Base-by-base conservation (phyloP, 2,888 invertebrate genomes). In the Acanthosoma haemorrhoidale region DNA sequence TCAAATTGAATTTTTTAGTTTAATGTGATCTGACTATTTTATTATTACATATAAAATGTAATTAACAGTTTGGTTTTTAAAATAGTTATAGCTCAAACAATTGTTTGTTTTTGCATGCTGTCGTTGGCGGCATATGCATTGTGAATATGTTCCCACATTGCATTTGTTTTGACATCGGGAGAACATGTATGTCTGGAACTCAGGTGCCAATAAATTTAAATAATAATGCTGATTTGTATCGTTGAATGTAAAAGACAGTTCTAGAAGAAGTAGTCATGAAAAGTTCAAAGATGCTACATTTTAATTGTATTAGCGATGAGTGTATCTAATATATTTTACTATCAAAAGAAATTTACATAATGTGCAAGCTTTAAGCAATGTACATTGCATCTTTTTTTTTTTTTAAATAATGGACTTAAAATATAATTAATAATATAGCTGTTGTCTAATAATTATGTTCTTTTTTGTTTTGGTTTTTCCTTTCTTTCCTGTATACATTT, bases 281-380 rank as follows among this genome's bases (percentile, higher is more conserved):
- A 38, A 21, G 11, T 29, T 21, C 21, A 64, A 39, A 15, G 41
- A 64, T 41, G 64, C 41, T 64, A 64, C 11, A 29, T 39, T n/a
- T 29, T 64, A 41, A 29, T 16, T 64, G 15, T 64, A 41, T 11
- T 64, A 64, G 64, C 41, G 15, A 2, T 64, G 39, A 64, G 39
- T 39, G 39, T 64, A 64, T n/a, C 29, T 38, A 64, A 25, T 41
- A 41, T 64, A 41, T 64, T 64, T 41, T 64, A 16, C 31, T 64
- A 41, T 21, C 4, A 4, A 64, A 64, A 64, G 21, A 29, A 41
- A 41, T 25, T 25, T 39, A 21, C 36, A 21, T 32, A 39, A 64
- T 41, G 64, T 64, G 64, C 64, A 39, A 41, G 64, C 39, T 41
- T 64, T 38, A 41, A 36, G 64, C 64, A 39, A 11, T 64, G 64